These are phyloP conservation scores for Tipula lateralis DNA, from an alignment of 2,888 invertebrate genomes.

Conservation along the genomic window DNA sequence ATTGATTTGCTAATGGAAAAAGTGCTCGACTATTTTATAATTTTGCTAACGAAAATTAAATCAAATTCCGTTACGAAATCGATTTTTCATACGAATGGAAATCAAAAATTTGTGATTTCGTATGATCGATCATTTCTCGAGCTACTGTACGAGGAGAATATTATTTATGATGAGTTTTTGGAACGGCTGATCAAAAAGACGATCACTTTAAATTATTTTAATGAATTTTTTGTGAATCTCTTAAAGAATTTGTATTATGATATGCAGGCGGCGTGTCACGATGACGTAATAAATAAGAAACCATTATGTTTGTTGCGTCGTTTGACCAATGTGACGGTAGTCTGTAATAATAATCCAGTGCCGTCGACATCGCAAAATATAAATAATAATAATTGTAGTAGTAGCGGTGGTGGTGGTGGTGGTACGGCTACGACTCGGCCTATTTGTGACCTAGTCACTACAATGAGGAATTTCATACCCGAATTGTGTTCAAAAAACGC, in stretches of 20 bases:
- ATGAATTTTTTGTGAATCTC: conserved; percentile 44
- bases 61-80: not conserved
- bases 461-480: conserved; percentile 68
- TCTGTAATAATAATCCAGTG: not conserved
- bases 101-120: conserved; percentile 41
- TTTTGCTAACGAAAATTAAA: not conserved
- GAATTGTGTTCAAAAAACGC: conserved; percentile 64
- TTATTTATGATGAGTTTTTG: conserved; percentile 59
- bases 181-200: conserved; percentile 55
- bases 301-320: not conserved
- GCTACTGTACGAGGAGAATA: conserved; percentile 56
- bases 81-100: not conserved
- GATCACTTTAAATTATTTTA: conserved; percentile 46
- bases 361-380: not conserved
- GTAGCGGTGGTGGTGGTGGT: not conserved
- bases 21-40: not conserved
- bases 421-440: conserved; percentile 60
- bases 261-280: conserved; percentile 43
- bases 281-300: conserved; percentile 43
- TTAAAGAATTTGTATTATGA: conserved; percentile 46
- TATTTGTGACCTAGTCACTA: conserved; percentile 62
- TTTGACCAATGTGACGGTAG: not conserved
- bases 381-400: not conserved
- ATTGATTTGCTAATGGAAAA: not conserved
- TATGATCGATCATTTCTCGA: conserved; percentile 51